phyloP scores from a whole-genome alignment of 2,113 vertebrate genomes.

The Dicrurus megarhynchus region DNA sequence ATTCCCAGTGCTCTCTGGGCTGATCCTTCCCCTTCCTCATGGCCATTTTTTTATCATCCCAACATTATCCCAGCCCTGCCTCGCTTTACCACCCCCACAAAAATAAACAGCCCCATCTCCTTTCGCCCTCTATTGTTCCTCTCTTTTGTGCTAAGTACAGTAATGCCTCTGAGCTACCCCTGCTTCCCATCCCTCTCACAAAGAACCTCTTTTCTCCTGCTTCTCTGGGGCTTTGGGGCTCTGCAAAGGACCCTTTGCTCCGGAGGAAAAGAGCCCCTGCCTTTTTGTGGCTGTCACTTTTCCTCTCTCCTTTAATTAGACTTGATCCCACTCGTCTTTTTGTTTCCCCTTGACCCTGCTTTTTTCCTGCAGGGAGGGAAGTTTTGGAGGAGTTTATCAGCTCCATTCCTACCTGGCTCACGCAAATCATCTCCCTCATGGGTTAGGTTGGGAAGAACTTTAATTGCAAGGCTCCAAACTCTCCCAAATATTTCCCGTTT shows the following conservation, averaged over 20 bases:
- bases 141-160: slow-evolving; percentile 14
- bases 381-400: background rate
- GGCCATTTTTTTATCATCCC: background rate
- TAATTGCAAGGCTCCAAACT: background rate
- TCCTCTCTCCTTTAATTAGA: slow-evolving; percentile 28
- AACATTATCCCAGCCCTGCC: background rate
- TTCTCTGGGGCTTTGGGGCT: background rate
- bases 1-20: background rate
- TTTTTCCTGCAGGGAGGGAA: background rate
- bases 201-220: background rate
- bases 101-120: background rate
- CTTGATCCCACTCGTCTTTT: background rate
- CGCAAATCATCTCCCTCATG: background rate
- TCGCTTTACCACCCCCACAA: background rate
- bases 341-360: background rate
- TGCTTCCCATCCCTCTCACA: background rate
- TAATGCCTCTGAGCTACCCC: slow-evolving; percentile 7
- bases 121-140: slow-evolving; percentile 12
- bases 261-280: slow-evolving; percentile 2
- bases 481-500: background rate
- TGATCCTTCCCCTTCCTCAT: background rate
- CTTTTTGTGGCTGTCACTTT: slow-evolving; percentile 1
- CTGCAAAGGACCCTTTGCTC: slow-evolving; percentile 14
- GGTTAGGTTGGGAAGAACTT: background rate
- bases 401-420: background rate